A percentile compares a stretch with the other conserved stretches of the same genome.
These are phyloP conservation scores for Phylloscopus trochiloides DNA, from an alignment of 2,113 vertebrate species.

Conservation along the genomic window DNA sequence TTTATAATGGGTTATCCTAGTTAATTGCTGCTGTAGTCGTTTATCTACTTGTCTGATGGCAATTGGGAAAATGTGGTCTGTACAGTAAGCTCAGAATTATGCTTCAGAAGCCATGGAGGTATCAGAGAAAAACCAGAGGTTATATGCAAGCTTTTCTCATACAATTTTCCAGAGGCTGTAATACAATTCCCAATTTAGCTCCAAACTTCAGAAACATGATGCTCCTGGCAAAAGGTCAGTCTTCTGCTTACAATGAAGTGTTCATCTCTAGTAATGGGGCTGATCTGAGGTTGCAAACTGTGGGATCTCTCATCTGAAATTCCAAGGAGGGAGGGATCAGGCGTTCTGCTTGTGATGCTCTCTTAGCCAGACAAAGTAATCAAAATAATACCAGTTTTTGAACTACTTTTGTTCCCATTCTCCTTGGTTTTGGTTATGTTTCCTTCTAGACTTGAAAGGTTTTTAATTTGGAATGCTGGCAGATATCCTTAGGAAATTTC, in stretches of 20 bases:
- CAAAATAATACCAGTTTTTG: neutral
- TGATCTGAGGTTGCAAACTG: neutral
- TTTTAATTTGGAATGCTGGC: slow-evolving; percentile 4
- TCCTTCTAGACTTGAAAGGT: neutral
- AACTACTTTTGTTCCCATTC: neutral
- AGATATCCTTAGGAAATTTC: neutral
- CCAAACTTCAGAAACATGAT: neutral
- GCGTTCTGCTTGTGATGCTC: neutral
- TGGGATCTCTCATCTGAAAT: neutral
- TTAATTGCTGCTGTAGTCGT: neutral
- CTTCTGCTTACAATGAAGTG: neutral
- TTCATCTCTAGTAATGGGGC: neutral
- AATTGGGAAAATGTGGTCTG: neutral
- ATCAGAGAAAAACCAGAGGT: neutral
- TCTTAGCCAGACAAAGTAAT: neutral
- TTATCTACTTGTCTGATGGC: neutral
- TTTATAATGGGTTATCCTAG: neutral
- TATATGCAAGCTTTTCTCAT: neutral
- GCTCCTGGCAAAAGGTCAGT: neutral
- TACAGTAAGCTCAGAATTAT: neutral
- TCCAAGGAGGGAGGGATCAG: neutral
- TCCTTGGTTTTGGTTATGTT: neutral
- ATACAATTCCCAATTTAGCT: neutral
- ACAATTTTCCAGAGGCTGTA: neutral
- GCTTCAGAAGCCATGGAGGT: neutral